Percentiles rank a stretch among this genome's conserved stretches.
phyloP scores from a whole-genome alignment of 2,797 vertebrate species.

The Phrynocephalus guinanensis region DNA sequence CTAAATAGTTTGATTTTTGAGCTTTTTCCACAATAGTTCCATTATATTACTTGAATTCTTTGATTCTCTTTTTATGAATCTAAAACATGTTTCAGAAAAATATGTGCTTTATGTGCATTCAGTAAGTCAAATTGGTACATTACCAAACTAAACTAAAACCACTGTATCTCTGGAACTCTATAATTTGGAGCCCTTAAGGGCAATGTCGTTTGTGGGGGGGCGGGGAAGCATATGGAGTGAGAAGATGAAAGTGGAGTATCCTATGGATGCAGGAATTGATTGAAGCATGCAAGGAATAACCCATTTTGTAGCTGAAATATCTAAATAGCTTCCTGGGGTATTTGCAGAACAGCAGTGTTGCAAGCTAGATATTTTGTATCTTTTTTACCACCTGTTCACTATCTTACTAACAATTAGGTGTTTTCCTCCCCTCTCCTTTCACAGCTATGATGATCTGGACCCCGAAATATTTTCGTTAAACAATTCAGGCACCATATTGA shows the following conservation, averaged over 20 bases:
- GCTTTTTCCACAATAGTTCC: not conserved
- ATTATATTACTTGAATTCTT: not conserved
- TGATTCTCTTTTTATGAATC: not conserved
- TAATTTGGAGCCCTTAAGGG: not conserved
- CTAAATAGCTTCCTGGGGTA: not conserved
- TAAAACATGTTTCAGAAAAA: not conserved
- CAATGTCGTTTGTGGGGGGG: too few relatives aligned
- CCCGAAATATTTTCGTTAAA: constrained; percentile 86
- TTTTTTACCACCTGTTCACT: constrained; percentile 9
- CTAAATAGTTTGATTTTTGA: not conserved
- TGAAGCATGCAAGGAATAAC: not conserved
- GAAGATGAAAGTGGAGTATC: not conserved
- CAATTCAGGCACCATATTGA: constrained; percentile 84
- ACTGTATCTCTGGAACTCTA: not conserved
- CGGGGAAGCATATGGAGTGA: not conserved
- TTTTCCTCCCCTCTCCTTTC: constrained; percentile 32
- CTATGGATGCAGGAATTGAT: not conserved
- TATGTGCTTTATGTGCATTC: not conserved
- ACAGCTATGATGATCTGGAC: constrained; percentile 86
- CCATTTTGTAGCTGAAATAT: not conserved
- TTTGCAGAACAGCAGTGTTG: constrained; percentile 8
- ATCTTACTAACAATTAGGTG: constrained; percentile 23
- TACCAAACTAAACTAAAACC: too few relatives aligned
- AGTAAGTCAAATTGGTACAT: too few relatives aligned
- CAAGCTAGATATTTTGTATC: not conserved